Percentiles rank a stretch among this genome's conserved stretches.
phyloP scores from a whole-genome alignment of 2,113 vertebrate genomes.

The Pampusana beccarii region DNA sequence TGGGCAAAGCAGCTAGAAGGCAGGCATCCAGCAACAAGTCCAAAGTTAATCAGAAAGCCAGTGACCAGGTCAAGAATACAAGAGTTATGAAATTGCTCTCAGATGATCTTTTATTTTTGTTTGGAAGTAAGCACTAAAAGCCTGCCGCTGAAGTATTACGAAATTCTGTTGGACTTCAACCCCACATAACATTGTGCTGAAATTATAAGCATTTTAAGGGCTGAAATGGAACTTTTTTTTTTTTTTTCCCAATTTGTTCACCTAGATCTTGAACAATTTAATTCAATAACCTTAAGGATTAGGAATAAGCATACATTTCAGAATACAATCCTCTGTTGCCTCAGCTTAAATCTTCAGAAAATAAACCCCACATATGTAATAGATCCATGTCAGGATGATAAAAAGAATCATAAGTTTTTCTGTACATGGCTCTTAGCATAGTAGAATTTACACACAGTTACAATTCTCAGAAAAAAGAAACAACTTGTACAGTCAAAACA shows the following conservation, averaged over 20 bases:
- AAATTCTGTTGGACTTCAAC: neutral
- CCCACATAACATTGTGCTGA: neutral
- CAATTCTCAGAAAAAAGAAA: neutral
- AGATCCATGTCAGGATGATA: neutral
- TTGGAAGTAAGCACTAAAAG: neutral
- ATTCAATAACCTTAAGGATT: neutral
- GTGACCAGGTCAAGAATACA: neutral
- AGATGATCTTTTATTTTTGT: neutral
- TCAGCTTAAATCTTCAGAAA: neutral
- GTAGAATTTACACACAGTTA: neutral
- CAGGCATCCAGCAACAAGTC: neutral
- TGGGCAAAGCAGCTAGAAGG: neutral
- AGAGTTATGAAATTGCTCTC: neutral
- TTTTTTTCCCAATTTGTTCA: neutral
- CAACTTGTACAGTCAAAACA: neutral
- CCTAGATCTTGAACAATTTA: neutral
- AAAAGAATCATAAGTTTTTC: neutral
- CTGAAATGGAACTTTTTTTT: neutral
- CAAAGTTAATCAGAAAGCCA: neutral
- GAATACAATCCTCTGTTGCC: neutral
- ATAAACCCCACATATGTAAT: rapidly evolving
- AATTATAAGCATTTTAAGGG: neutral
- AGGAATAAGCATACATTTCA: neutral
- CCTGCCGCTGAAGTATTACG: neutral
- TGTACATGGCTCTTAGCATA: neutral